Conservation (phyloP, 2,888 invertebrate species). For the Liodrosophila aerea region DNA sequence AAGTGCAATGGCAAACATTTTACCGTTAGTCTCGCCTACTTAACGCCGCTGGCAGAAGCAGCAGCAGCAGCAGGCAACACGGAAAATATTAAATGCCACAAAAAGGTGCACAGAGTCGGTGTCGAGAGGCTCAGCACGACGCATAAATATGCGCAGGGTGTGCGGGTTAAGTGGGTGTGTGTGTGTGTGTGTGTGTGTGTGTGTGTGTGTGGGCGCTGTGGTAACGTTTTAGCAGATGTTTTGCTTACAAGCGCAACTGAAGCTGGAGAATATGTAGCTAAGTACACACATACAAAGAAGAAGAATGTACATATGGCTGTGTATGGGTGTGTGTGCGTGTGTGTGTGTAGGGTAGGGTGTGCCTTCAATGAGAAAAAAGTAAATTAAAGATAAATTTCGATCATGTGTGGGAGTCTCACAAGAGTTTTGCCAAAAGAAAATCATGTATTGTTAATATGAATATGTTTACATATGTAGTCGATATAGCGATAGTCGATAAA, state of each 20-base stretch:
- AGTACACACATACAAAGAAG: background rate
- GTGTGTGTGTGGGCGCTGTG: conserved; percentile 34
- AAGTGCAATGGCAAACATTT: conserved; percentile 67
- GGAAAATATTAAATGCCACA: conserved; percentile 77
- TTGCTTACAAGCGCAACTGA: conserved; percentile 56
- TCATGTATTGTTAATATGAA: too few species aligned
- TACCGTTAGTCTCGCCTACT: conserved; percentile 53
- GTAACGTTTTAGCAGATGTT: conserved; percentile 72
- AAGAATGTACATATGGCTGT: too few species aligned
- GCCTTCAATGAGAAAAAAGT: too few species aligned
- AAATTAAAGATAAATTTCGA: too few species aligned
- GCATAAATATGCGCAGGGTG: conserved; percentile 58
- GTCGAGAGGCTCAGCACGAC: conserved; percentile 57
- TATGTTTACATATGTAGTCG: too few species aligned
- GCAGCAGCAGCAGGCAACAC: conserved; percentile 29
- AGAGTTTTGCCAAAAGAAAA: too few species aligned
- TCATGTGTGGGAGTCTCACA: too few species aligned
- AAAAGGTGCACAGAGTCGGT: conserved; percentile 64
- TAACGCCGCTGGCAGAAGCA: conserved; percentile 48
- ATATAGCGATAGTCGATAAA: too few species aligned
- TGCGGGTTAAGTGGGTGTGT: conserved; percentile 4
- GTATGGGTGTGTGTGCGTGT: conserved; percentile 2
- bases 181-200: conserved; percentile 21
- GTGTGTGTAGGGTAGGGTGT: background rate
- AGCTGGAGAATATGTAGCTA: conserved; percentile 6